Percentiles rank a stretch among this genome's conserved stretches.
Conservation (phyloP, 2,888 invertebrate genomes). For the Halictus ligatus region DNA sequence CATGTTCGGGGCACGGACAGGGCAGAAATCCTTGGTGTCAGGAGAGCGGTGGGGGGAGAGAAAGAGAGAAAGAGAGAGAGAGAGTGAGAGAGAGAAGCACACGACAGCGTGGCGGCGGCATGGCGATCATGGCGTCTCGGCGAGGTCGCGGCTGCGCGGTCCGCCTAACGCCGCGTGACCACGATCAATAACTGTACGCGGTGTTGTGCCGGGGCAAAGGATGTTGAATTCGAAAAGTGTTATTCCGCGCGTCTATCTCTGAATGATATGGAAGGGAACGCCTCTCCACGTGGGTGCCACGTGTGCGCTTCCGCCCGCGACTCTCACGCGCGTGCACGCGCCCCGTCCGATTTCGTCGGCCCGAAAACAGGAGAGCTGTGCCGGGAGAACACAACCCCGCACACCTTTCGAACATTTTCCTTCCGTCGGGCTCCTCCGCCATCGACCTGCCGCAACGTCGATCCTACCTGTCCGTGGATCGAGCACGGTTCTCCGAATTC, state of each 20-base stretch:
- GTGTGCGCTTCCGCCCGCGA: constrained; percentile 80
- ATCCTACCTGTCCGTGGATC: background rate
- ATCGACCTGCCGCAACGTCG: background rate
- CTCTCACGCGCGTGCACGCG: constrained; percentile 69
- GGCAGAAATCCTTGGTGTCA: constrained; percentile 4
- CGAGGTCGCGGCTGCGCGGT: constrained; percentile 85
- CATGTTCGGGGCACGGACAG: constrained; percentile 28
- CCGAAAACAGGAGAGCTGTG: constrained; percentile 17
- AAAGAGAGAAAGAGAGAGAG: too few species aligned
- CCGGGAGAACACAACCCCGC: too few species aligned
- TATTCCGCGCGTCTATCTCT: constrained; percentile 84
- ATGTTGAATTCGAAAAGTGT: constrained; percentile 84
- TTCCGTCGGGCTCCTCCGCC: background rate
- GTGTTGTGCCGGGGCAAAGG: constrained; percentile 78
- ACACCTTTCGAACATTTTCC: background rate
- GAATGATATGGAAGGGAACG: constrained; percentile 84
- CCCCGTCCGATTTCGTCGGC: constrained; percentile 44
- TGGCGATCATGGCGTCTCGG: constrained; percentile 81
- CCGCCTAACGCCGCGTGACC: constrained; percentile 85
- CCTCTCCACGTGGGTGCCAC: constrained; percentile 83
- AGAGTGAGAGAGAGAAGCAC: constrained; percentile 10
- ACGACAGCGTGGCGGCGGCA: constrained; percentile 79
- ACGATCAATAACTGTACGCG: constrained; percentile 78
- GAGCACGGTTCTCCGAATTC: background rate
- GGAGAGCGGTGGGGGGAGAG: background rate